Evolutionary conservation across 2,797 vertebrate genomes (phyloP).

Genomic region (Sitta carolinensis): DNA sequence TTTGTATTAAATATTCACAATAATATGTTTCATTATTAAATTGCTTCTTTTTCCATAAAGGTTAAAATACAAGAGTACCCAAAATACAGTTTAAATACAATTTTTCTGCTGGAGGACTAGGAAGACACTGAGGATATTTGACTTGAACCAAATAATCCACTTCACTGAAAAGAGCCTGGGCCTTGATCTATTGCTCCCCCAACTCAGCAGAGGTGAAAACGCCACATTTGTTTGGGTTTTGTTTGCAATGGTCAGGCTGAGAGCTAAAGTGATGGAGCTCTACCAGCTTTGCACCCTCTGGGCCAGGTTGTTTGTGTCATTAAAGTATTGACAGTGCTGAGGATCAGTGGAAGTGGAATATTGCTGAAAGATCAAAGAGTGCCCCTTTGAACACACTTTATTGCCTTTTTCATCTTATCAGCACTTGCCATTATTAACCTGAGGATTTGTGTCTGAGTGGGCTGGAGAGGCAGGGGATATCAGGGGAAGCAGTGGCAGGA

Average conservation of each 20-base stretch:
- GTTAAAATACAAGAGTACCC: not conserved
- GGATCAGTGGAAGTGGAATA: slow-evolving; percentile 47
- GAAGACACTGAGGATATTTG: not conserved
- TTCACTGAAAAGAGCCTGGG: not conserved
- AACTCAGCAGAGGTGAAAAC: not conserved
- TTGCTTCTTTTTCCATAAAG: not conserved
- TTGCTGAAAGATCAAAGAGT: slow-evolving; percentile 50
- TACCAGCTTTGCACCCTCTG: not conserved
- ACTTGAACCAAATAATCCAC: not conserved
- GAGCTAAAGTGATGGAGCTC: not conserved
- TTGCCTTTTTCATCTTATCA: slow-evolving; percentile 60
- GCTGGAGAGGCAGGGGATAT: not conserved
- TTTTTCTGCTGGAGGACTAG: not conserved
- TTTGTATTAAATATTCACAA: not conserved
- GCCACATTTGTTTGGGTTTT: not conserved
- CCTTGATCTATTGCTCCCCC: not conserved
- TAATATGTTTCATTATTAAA: accelerated
- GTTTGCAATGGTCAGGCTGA: not conserved
- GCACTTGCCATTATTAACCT: slow-evolving; percentile 59
- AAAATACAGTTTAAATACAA: not conserved
- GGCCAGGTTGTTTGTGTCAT: not conserved
- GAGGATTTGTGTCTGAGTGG: slow-evolving; percentile 37
- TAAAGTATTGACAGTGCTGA: not conserved
- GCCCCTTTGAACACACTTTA: slow-evolving; percentile 43
- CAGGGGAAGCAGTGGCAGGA: not conserved